Base-by-base conservation (phyloP, 1,140 invertebrate genomes). In the Neodiprion virginianus region DNA sequence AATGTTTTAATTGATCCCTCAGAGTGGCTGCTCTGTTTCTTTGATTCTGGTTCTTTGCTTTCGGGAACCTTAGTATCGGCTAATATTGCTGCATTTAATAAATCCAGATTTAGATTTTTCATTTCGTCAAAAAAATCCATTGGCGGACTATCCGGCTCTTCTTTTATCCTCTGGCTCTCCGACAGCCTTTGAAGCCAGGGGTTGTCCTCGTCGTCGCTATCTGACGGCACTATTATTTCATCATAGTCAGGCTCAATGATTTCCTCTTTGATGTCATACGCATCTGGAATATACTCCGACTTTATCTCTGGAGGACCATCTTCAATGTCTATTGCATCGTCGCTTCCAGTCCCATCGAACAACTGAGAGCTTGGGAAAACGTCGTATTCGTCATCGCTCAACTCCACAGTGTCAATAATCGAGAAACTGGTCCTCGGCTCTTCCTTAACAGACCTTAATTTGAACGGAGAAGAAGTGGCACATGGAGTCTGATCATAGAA, bases 351-450 rank as follows among this genome's bases (percentile, higher is more conserved):
- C 23, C 61, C 74, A 74, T 83, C 80, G 12, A 84, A 84, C 0
- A 84, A 71, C 48, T 84, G 83, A 1, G 83, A 84, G 40, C 67
- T 79, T 8, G 83, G 81, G 66, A 84, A 84, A n/a, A 80, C 23
- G 48, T 76, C 72, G 8, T 79, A 78, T 1, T 84, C 82, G 8
- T 76, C 72, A n/a, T 84, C 83, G 23, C 80, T 80, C 14, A 84
- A 53, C 68, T 83, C 76, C 8, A 82, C 76, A 12, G 81, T 40
- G 73, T 85, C 80, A 0, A 76, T 53, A 28, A 77, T 71, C 1
- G 82, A 83, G 67, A 83, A 84, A 50, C 61, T 74, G 0, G 71
- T 76, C 10, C 53, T 77, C 8, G 48, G 17, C 23, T 76, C 61
- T 21, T 79, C 66, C 17, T 79, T 74, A 4, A 77, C 28, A 17